Evolutionary conservation across 2,888 invertebrate species (phyloP).

Genomic region (Maniola hyperantus): DNA sequence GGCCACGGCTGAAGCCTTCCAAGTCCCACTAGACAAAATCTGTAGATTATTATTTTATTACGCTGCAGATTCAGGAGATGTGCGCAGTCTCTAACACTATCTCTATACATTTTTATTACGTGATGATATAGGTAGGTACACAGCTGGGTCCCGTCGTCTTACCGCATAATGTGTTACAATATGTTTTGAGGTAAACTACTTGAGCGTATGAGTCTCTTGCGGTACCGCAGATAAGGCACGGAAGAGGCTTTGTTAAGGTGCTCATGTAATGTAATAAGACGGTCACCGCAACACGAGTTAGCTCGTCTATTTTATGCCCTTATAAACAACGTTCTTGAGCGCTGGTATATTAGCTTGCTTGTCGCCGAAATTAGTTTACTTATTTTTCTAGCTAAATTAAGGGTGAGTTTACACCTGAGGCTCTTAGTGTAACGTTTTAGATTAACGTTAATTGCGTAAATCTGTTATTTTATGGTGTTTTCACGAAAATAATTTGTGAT

Average conservation of each 20-base stretch:
- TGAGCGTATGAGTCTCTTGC: constrained; percentile 75
- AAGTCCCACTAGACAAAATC: too few relatives aligned
- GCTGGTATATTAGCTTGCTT: constrained; percentile 45
- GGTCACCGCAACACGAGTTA: constrained; percentile 59
- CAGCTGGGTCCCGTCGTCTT: constrained; percentile 64
- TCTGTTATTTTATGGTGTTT: too few relatives aligned
- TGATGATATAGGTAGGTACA: constrained; percentile 51
- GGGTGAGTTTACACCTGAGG: too few relatives aligned
- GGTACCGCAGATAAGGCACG: constrained; percentile 77
- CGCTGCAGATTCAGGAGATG: too few relatives aligned
- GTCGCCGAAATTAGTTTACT: constrained; percentile 60
- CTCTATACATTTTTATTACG: constrained; percentile 62
- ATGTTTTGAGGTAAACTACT: constrained; percentile 76
- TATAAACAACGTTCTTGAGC: constrained; percentile 43
- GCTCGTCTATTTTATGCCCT: constrained; percentile 65
- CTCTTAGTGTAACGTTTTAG: too few relatives aligned
- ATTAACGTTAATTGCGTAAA: too few relatives aligned
- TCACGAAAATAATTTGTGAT: too few relatives aligned
- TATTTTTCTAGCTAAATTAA: neutral
- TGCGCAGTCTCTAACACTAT: neutral
- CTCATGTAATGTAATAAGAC: constrained; percentile 72
- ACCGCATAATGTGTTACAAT: constrained; percentile 78
- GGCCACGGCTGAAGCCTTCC: too few relatives aligned
- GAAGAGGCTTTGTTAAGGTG: constrained; percentile 69
- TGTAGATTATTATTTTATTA: too few relatives aligned